Conservation (phyloP, 2,113 vertebrate genomes). For the Scomber scombrus region DNA sequence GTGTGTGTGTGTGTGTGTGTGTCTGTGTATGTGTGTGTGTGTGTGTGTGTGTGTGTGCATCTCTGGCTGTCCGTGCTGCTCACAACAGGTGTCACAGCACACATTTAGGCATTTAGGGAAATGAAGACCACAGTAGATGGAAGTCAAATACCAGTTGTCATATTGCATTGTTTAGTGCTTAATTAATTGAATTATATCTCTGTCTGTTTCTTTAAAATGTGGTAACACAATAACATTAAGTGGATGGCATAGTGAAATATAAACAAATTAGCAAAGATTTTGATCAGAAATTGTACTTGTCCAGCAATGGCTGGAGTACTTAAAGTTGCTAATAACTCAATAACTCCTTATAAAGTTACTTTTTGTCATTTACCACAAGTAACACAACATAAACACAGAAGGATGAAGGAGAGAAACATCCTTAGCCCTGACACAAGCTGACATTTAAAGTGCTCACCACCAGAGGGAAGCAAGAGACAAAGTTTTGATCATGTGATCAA, state of each 20-base stretch:
- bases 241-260: background rate
- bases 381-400: background rate
- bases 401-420: too few species aligned
- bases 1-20: slow-evolving; percentile 29
- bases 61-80: slow-evolving; percentile 28
- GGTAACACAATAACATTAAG: background rate
- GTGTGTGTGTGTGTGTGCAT: slow-evolving; percentile 8
- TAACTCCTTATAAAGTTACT: background rate
- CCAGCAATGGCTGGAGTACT: background rate
- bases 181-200: background rate
- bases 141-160: background rate
- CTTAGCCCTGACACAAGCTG: background rate
- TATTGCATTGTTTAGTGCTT: background rate
- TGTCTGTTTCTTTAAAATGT: too few species aligned
- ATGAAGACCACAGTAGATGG: slow-evolving; percentile 10
- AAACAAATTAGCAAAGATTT: background rate
- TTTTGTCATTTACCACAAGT: background rate
- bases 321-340: background rate
- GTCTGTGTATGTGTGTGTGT: slow-evolving; percentile 20
- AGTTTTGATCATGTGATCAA: background rate
- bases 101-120: background rate
- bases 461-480: slow-evolving; percentile 21
- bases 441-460: slow-evolving; percentile 23
- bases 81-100: slow-evolving; percentile 68
- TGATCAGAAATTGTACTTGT: background rate